Conservation (phyloP, 2,113 vertebrate species). For the Bubo blakistoni region DNA sequence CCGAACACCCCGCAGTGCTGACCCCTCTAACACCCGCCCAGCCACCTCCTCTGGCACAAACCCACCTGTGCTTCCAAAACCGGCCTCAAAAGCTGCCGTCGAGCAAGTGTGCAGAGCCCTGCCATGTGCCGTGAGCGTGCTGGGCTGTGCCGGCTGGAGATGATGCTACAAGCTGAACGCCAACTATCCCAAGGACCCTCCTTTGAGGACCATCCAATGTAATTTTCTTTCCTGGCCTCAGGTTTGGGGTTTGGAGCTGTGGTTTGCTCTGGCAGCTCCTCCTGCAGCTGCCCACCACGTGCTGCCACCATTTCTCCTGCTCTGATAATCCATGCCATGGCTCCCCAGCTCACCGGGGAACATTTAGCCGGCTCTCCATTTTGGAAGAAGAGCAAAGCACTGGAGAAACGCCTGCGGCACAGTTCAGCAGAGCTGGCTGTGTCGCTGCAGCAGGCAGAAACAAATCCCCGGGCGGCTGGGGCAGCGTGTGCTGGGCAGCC, state of each 20-base stretch:
- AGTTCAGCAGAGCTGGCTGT: background rate
- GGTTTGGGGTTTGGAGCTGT: background rate
- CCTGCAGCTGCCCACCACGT: accelerated
- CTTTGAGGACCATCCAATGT: background rate
- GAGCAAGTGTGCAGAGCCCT: background rate
- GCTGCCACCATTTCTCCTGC: background rate
- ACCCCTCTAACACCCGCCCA: background rate
- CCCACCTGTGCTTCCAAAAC: accelerated
- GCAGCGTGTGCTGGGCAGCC: background rate
- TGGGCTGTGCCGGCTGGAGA: background rate
- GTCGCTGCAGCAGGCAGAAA: background rate
- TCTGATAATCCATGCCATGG: accelerated
- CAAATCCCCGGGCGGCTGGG: background rate
- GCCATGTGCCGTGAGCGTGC: accelerated
- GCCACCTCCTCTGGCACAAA: background rate
- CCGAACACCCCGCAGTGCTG: background rate
- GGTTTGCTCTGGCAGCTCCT: background rate
- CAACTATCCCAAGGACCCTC: background rate
- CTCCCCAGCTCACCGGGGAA: background rate
- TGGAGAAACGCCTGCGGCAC: background rate
- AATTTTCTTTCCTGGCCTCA: background rate
- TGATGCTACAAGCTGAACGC: background rate
- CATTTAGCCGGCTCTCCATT: background rate
- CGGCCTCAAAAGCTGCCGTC: background rate
- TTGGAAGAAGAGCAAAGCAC: background rate